Evolutionary conservation across 2,888 invertebrate species (phyloP).

Genomic region (Metellina segmentata): DNA sequence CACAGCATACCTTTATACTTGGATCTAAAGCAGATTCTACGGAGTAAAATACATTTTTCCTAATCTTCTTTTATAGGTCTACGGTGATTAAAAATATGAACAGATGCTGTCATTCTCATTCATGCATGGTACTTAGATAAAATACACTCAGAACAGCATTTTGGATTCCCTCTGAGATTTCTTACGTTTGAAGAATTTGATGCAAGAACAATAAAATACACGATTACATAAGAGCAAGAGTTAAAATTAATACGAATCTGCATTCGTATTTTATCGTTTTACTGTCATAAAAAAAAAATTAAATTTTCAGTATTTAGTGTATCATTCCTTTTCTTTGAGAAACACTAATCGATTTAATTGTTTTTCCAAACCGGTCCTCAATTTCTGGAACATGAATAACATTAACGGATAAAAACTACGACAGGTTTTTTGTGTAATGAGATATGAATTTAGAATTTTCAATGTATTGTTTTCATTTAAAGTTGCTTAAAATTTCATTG

Average conservation of each 20-base stretch:
- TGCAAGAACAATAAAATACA: neutral
- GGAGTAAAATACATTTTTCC: neutral
- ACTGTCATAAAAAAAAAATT: too few species aligned
- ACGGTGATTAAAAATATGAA: neutral
- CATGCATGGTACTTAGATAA: neutral
- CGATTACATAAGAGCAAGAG: neutral
- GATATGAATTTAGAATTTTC: too few species aligned
- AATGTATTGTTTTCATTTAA: too few species aligned
- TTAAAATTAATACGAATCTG: neutral
- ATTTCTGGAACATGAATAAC: too few species aligned
- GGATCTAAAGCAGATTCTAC: neutral
- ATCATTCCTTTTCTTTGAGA: too few species aligned
- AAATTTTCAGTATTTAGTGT: too few species aligned
- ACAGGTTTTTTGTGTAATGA: too few species aligned
- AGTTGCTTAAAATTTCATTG: too few species aligned
- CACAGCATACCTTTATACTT: slow-evolving; percentile 8
- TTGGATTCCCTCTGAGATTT: neutral
- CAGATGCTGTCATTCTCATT: slow-evolving; percentile 26
- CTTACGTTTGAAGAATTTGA: neutral
- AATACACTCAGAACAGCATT: neutral
- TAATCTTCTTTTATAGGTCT: slow-evolving; percentile 1
- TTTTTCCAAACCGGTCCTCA: too few species aligned
- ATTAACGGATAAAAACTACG: too few species aligned
- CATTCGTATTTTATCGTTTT: too few species aligned
- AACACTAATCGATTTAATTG: too few species aligned